These are phyloP conservation scores for Callyntrura guangdongensis DNA, from an alignment of 2,888 invertebrate genomes.

Conservation along the genomic window DNA sequence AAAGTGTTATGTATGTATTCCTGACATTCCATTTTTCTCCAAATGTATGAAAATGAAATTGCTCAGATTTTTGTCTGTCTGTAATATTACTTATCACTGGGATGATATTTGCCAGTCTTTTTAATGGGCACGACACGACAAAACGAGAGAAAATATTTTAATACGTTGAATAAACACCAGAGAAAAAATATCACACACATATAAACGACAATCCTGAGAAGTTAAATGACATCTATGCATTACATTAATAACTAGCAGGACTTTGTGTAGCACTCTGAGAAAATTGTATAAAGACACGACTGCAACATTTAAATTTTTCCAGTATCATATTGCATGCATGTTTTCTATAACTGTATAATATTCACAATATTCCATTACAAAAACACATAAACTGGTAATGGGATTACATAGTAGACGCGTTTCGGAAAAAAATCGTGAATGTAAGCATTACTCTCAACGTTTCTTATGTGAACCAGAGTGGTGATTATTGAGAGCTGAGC, in stretches of 20 bases:
- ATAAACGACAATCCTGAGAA: too few relatives aligned
- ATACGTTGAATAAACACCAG: neutral
- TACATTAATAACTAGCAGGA: too few relatives aligned
- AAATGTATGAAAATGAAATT: neutral
- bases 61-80: conserved; percentile 5
- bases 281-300: too few relatives aligned
- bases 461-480: neutral
- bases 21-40: neutral
- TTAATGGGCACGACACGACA: conserved; percentile 6
- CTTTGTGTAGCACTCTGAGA: too few relatives aligned
- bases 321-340: too few relatives aligned
- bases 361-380: too few relatives aligned
- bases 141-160: neutral
- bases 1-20: neutral
- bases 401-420: too few relatives aligned
- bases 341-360: too few relatives aligned
- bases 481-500: neutral
- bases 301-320: too few relatives aligned
- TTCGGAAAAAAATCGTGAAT: too few relatives aligned
- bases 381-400: too few relatives aligned
- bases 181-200: neutral
- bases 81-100: neutral
- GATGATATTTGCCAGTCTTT: conserved; percentile 1
- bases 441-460: too few relatives aligned
- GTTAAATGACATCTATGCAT: neutral